Evolutionary conservation across 2,888 invertebrate genomes (phyloP), one percentile per base, ranked within the genome.

Genomic region (Lasioglossum leucozonium): DNA sequence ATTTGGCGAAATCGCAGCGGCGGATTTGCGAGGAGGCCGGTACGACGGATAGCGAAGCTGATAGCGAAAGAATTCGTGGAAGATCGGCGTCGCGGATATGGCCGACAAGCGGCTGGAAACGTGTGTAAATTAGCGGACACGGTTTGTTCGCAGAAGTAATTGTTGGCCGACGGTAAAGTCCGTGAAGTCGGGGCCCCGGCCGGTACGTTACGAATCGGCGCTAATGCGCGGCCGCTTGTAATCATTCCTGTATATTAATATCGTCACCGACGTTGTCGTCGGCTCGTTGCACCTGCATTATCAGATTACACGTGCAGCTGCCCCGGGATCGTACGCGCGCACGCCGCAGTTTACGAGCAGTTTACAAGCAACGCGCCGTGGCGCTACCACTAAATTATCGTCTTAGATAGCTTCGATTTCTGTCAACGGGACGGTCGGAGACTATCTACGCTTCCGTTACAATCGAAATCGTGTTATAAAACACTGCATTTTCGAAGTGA

Each of bases 301-400:
- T 92, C 92, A 89, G 91, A 91, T 93, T 92, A 91, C 92, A 84
- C 86, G 81, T 78, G 91, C 92, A 91, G 91, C 92, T 92, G 93
- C 86, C 88, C 78, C 67, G 71, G 73, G 81, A 87, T 88, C 88
- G 87, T 44, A 22, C 51, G 5, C 47, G 22, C 51, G 22, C 3
- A 22, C 22, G 84, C 84, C 79, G 79, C 87, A 81, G 81, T 90
- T 58, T 58, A 58, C 58, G 26, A 26, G 58, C 58, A 58, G 58
- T 58, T 58, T 58, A 58, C 58, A 58, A 58, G 58, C 58, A 5
- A 58, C 58, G 58, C 26, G 26, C 26, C 58, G 58, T 13, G 13
- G 26, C 26, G 58, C 58, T 58, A 58, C 26, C 26, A 26, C 26
- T n/a, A 58, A 58, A 58, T 58, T 58, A 58, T 26, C 22, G 26